Base-by-base conservation (phyloP, 2,113 vertebrate genomes). In the Centropristis striata region DNA sequence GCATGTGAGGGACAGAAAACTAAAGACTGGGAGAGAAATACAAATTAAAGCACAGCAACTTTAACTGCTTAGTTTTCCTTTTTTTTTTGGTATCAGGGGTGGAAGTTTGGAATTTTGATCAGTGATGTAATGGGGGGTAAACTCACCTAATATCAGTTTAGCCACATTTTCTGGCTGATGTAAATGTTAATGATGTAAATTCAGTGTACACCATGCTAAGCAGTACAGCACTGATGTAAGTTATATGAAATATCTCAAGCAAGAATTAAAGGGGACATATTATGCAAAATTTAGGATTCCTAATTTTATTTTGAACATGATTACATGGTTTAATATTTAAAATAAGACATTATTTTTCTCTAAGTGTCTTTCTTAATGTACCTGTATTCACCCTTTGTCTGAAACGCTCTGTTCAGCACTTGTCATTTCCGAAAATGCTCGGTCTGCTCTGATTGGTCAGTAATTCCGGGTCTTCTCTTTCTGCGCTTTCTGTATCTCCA, bases 141-240 rank as follows among this genome's bases (percentile, higher is more conserved):
- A 88, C 53, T 69, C 66, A 63, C 54, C 53, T 78, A 55, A 68
- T 78, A 65, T 60, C 41, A 54, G 21, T 76, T 79, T 64, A 64
- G 85, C 32, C 54, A 75, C 42, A 58, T 84, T 53, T 74, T 81
- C 36, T 20, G 70, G 67, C 47, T 78, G 75, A 84, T 77, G 67
- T 77, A 80, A 78, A 83, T 41, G 63, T n/a, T 78, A 74, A 83
- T 80, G 51, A 86, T 84, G 71, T 66, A 81, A 75, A 86, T 36
- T 70, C 47, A 68, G 27, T 41, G 44, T 41, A 65, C 46, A 42
- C 37, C 37, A 63, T 71, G 53, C 64, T 51, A 39, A 46, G 69
- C 44, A n/a, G 50, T 15, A 32, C 20, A 28, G n/a, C 76, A 75
- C 70, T 87, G 71, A 84, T 81, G 88, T 81, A 81, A 90, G 59